Evolutionary conservation across 2,888 invertebrate genomes (phyloP), one percentile per base, ranked within the genome.

Genomic region (Unio pictorum): DNA sequence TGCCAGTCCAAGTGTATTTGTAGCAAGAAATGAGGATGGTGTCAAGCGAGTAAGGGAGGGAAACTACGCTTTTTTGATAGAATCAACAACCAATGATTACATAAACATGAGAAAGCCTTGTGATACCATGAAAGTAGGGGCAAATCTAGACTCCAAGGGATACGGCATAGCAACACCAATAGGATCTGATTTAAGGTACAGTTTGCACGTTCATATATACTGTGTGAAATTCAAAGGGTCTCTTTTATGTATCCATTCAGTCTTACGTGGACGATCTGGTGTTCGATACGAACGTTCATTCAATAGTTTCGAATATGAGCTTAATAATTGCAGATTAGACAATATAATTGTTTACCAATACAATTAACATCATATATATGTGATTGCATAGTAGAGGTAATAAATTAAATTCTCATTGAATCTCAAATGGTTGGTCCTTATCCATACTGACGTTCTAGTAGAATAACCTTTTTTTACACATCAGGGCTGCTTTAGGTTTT

Each of bases 41-140:
- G 95, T 96, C 68, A 91, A 92, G 72, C 91, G 94, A 79, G 96
- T 96, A 17, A 92, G 95, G 94, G 75, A 95, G 94, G 92, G 87
- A 20, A 86, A 86, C 72, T 92, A 93, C 80, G 92, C 92, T 8
- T 92, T 92, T 78, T 88, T 93, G 23, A 84, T 91, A 5, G 92
- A 92, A 76, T 89, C 90, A 7, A 85, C 92, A 1, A 92, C 92
- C 71, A 95, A 95, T 84, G 95, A 95, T 84, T 95, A 96, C 90
- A 94, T 93, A 67, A 96, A 96, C 90, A 95, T 95, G 86, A 91
- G 95, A 66, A 94, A 95, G 84, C 98, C 98, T 0, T 90, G 90
- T 68, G 83, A 89, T 68, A 90, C 90, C 0, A 87, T 90, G 87
- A 89, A 88, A 77, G 96, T 98, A 18, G 96, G 97, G 1, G 92